Conservation (phyloP, 1,140 invertebrate genomes). For the Bathynomus jamesi region DNA sequence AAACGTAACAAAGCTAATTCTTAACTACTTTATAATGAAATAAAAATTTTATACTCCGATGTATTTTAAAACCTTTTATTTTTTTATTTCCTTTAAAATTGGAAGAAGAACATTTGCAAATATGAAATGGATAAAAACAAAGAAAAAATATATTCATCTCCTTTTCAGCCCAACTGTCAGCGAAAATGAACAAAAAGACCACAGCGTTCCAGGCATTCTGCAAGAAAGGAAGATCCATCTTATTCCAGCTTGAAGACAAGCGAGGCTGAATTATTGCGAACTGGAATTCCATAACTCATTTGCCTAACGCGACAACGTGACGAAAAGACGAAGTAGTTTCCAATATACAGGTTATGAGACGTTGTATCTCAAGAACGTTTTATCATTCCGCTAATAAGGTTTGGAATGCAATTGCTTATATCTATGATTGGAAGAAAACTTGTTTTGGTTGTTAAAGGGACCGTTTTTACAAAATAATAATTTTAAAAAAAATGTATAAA, state of each 20-base stretch:
- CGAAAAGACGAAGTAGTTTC: constrained; percentile 29
- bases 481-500: too few relatives aligned
- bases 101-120: not conserved
- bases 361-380: not conserved
- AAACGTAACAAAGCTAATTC: too few relatives aligned
- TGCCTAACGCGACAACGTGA: constrained; percentile 34
- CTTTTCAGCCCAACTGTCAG: not conserved
- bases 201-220: not conserved
- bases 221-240: constrained; percentile 23
- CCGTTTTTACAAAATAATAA: too few relatives aligned
- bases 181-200: not conserved
- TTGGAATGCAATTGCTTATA: not conserved
- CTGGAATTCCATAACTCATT: constrained; percentile 38
- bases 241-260: constrained; percentile 29
- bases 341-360: constrained; percentile 5
- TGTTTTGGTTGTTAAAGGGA: too few relatives aligned
- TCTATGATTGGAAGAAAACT: too few relatives aligned
- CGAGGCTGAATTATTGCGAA: constrained; percentile 34
- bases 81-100: too few relatives aligned
- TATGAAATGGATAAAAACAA: not conserved
- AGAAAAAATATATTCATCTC: not conserved
- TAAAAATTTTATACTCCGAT: too few relatives aligned
- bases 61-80: too few relatives aligned
- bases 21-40: too few relatives aligned
- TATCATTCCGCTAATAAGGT: not conserved